phyloP scores from a whole-genome alignment of 2,113 vertebrate genomes.

The Phylloscopus whistleri region DNA sequence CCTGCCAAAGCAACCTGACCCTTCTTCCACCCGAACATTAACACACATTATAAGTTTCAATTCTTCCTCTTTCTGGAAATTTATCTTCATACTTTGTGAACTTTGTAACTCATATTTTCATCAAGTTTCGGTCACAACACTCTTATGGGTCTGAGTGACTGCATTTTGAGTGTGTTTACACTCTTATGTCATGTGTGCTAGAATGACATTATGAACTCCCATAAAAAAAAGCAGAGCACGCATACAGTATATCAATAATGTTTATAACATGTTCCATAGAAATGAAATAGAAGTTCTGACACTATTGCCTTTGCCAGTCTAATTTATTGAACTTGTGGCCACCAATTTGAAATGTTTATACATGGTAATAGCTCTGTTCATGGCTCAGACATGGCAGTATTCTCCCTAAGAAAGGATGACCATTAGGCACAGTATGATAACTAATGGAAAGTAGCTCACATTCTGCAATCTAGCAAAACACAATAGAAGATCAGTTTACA shows the following conservation, averaged over 20 bases:
- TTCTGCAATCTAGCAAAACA: background rate
- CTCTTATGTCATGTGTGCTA: background rate
- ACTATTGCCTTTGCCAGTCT: background rate
- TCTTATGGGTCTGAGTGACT: background rate
- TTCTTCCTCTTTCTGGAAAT: slow-evolving; percentile 9
- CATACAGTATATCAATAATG: background rate
- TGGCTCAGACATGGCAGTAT: background rate
- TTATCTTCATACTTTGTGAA: slow-evolving; percentile 9
- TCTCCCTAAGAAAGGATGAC: background rate
- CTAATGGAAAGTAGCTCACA: background rate
- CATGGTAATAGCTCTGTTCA: background rate
- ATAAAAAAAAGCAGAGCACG: background rate
- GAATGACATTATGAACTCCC: background rate
- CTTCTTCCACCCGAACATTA: background rate
- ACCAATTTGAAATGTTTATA: background rate
- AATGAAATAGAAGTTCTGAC: background rate
- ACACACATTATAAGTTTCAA: background rate
- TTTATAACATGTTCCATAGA: background rate
- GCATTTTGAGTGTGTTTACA: background rate
- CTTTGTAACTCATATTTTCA: slow-evolving; percentile 3
- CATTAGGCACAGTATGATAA: background rate
- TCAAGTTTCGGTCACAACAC: background rate
- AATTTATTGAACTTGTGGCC: background rate
- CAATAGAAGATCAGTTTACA: background rate
- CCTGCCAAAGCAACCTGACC: slow-evolving; percentile 12